phyloP scores from a whole-genome alignment of 1,140 invertebrate genomes.

The Formica selysi region DNA sequence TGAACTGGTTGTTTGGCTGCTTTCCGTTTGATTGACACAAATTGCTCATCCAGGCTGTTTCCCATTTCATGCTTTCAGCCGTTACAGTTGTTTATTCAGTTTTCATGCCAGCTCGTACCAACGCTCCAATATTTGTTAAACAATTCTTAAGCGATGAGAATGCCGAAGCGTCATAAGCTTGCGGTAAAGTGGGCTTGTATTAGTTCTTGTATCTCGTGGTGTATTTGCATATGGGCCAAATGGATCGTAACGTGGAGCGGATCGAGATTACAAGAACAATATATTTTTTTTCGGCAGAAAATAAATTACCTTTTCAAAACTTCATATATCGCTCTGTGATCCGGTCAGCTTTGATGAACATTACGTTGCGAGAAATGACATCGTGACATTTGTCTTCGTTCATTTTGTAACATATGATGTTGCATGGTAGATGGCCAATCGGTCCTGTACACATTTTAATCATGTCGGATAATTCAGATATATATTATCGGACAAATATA shows the following conservation, averaged over 20 bases:
- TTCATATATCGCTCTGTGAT: constrained; percentile 5
- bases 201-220: neutral
- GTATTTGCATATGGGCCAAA: constrained; percentile 9
- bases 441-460: constrained; percentile 53
- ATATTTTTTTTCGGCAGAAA: neutral
- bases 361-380: neutral
- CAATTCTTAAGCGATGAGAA: constrained; percentile 42
- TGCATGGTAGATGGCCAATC: constrained; percentile 1
- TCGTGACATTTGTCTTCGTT: neutral
- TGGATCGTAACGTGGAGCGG: neutral
- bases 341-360: neutral
- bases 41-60: constrained; percentile 62
- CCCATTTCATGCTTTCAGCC: constrained; percentile 59
- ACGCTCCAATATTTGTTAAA: constrained; percentile 53
- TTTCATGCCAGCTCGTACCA: constrained; percentile 55
- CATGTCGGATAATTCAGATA: constrained; percentile 62
- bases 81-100: constrained; percentile 54
- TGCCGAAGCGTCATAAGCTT: neutral
- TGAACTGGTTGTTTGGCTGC: constrained; percentile 39
- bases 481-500: constrained; percentile 64
- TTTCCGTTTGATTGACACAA: constrained; percentile 61
- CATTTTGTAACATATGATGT: neutral
- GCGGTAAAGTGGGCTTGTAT: neutral
- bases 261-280: constrained; percentile 12
- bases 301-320: constrained; percentile 24